Evolutionary conservation across 2,888 invertebrate genomes (phyloP), one percentile per base, ranked within the genome.

Genomic region (Mellilla xanthometata): DNA sequence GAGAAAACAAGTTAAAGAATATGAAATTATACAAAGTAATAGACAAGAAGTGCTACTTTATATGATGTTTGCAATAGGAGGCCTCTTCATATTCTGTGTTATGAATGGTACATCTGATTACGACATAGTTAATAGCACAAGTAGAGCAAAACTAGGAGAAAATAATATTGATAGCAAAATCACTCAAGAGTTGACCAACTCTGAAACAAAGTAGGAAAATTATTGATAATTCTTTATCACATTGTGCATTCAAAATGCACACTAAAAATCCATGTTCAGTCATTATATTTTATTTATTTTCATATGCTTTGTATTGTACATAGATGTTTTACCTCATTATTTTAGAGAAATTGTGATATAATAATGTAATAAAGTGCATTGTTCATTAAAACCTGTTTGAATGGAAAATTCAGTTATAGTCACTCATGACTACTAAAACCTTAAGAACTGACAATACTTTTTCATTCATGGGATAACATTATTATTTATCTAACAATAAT

Each of bases 41-140:
- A 55, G 53, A 1, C 85, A 86, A 58, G 88, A 88, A 58, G 26
- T 56, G 3, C 29, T 72, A 0, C 24, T 87, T 8, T 76, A 72
- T 26, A 1, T 73, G 1, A 38, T 82, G 26, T 54, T 78, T 50
- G 56, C 52, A 9, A 1, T 82, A 9, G 58, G 62, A 1, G 52
- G 63, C 1, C 19, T 78, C 1, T 80, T 87, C 39, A 1, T 73
- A 1, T 39, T 68, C 1, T 23, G 79, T 0, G 67, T 72, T 8
- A 12, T 67, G 1, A 66, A 73, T 38, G 85, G 84, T 0, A 65
- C 58, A n/a, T 5, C 61, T 1, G 65, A 85, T 39, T 85, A 81
- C 54, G 88, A 88, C 45, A 23, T 33, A 10, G 68, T 76, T 41
- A 50, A 1, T 29, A 35, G 12, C 28, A 28, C 39, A 43, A 26